Conservation (phyloP, 2,797 vertebrate species). For the Florisuga fusca region DNA sequence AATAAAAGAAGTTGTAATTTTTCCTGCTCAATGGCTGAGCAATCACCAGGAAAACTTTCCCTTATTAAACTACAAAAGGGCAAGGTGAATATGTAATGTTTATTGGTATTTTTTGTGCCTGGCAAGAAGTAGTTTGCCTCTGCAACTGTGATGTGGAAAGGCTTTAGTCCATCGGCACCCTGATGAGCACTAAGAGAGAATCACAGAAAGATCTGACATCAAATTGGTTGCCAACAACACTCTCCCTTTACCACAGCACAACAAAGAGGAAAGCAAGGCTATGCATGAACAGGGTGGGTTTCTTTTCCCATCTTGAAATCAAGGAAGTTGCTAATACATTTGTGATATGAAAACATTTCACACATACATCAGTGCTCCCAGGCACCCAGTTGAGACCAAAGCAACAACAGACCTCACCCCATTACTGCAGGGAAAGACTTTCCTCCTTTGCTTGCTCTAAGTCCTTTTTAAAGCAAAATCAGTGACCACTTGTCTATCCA, state of each 20-base stretch:
- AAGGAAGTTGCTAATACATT: slow-evolving; percentile 62
- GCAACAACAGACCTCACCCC: slow-evolving; percentile 19
- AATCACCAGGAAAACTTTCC: slow-evolving; percentile 63
- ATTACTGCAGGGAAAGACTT: neutral
- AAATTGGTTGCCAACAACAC: slow-evolving; percentile 72
- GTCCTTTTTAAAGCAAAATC: neutral
- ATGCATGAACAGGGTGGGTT: slow-evolving; percentile 59
- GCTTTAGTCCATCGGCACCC: slow-evolving; percentile 72
- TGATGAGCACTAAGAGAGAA: slow-evolving; percentile 74
- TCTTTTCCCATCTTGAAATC: slow-evolving; percentile 40
- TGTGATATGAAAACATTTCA: slow-evolving; percentile 62
- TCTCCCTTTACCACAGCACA: slow-evolving; percentile 57
- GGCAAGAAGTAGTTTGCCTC: slow-evolving; percentile 64
- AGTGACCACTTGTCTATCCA: neutral
- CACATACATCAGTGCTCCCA: slow-evolving; percentile 38
- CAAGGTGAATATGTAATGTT: slow-evolving; percentile 73
- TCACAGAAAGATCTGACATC: slow-evolving; percentile 77
- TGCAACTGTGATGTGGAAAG: slow-evolving; percentile 66
- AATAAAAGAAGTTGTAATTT: slow-evolving; percentile 66
- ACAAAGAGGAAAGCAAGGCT: slow-evolving; percentile 65
- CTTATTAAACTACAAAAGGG: slow-evolving; percentile 73
- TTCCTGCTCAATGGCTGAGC: slow-evolving; percentile 59
- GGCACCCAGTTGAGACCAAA: slow-evolving; percentile 55
- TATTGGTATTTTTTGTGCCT: slow-evolving; percentile 74
- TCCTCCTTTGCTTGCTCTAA: neutral